These are phyloP conservation scores for Centropus bengalensis DNA, from an alignment of 2,113 vertebrate species.

Conservation along the genomic window DNA sequence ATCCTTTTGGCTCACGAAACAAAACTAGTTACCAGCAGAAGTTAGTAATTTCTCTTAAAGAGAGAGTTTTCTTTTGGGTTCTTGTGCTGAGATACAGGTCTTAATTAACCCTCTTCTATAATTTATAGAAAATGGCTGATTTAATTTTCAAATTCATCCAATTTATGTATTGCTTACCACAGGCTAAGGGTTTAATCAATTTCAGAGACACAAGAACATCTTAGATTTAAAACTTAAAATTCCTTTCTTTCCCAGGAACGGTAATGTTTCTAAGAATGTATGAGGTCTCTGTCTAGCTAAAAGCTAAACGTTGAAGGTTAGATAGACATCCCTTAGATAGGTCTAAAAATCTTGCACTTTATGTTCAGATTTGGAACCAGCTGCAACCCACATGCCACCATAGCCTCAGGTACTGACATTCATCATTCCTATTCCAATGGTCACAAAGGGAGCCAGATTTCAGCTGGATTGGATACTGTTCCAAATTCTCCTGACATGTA, in stretches of 20 bases:
- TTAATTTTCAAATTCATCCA: slow-evolving; percentile 14
- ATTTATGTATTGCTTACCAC: not conserved
- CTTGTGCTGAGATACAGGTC: not conserved
- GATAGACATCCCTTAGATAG: not conserved
- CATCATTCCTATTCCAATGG: not conserved
- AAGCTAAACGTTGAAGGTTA: not conserved
- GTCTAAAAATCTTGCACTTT: not conserved
- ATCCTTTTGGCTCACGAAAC: slow-evolving; percentile 49
- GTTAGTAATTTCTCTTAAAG: slow-evolving; percentile 51
- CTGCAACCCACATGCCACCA: not conserved
- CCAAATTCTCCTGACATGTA: not conserved
- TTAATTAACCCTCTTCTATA: slow-evolving; percentile 45
- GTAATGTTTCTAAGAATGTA: not conserved
- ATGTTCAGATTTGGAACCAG: not conserved
- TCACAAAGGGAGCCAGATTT: not conserved
- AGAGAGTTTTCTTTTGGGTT: slow-evolving; percentile 1
- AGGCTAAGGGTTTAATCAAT: not conserved
- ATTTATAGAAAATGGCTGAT: slow-evolving; percentile 10
- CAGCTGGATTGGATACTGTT: not conserved
- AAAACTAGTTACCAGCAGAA: slow-evolving; percentile 26
- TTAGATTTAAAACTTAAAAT: not conserved
- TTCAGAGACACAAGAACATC: not conserved
- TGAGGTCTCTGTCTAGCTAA: not conserved
- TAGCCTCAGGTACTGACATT: not conserved
- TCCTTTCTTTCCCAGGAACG: not conserved